Conservation (phyloP, 2,888 invertebrate genomes). For the Drosophila borborema region DNA sequence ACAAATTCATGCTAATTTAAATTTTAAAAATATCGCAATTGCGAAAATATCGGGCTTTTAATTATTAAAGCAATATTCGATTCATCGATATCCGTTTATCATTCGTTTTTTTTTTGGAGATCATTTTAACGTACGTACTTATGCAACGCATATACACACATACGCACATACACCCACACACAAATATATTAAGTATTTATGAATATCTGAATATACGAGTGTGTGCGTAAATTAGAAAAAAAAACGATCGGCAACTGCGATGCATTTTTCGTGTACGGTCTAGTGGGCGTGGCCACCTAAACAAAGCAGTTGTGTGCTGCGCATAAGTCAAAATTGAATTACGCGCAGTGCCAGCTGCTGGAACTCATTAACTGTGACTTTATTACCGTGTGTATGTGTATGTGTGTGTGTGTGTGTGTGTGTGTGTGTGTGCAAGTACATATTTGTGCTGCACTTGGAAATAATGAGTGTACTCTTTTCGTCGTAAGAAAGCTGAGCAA, state of each 20-base stretch:
- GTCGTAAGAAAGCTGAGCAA: slow-evolving; percentile 3
- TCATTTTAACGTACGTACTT: slow-evolving; percentile 3
- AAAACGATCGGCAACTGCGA: slow-evolving; percentile 18
- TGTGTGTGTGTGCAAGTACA: not conserved
- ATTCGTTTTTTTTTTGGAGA: not conserved
- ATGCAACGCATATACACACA: slow-evolving; percentile 11
- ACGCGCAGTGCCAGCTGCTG: slow-evolving; percentile 38
- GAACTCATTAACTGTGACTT: slow-evolving; percentile 18
- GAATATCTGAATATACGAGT: not conserved
- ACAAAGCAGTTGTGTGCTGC: slow-evolving; percentile 38
- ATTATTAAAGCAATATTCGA: not conserved
- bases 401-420: not conserved
- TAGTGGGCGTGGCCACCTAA: slow-evolving; percentile 31
- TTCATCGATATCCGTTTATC: slow-evolving; percentile 14
- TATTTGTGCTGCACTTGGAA: slow-evolving; percentile 31
- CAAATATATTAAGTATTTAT: not conserved
- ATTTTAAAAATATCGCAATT: not conserved
- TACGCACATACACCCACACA: not conserved
- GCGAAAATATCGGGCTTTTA: not conserved
- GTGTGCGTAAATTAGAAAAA: slow-evolving; percentile 2
- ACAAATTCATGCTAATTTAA: not conserved
- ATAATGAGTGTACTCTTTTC: slow-evolving; percentile 36
- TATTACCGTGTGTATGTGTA: not conserved
- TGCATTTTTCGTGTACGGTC: slow-evolving; percentile 18
- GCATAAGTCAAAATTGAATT: slow-evolving; percentile 41